Base-by-base conservation (phyloP, 2,113 vertebrate genomes). In the Phyllopteryx taeniolatus region DNA sequence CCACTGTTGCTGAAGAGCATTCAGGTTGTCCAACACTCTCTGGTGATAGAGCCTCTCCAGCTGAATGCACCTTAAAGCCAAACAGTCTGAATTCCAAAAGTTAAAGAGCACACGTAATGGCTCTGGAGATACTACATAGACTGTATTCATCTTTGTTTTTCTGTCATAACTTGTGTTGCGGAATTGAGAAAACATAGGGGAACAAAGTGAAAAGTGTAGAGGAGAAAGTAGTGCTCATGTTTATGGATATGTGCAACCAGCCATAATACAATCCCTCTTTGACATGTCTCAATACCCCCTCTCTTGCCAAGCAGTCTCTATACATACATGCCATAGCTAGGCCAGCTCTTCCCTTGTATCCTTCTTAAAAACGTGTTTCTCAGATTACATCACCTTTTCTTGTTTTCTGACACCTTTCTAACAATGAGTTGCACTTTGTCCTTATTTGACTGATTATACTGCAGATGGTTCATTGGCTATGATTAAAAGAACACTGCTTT, bases 31-130 rank as follows among this genome's bases (percentile, higher is more conserved):
- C 72, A 99, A 86, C 64, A 98, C 79, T 62, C 95, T 94, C 78
- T 98, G 94, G 49, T 98, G 97, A 85, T 99, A 99, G 15, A 96
- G 79, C 64, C 92, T 91, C 88, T 99, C 95, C 71, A 99, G 92
- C 57, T 96, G 94, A 87, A 99, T 93, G 83, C 97, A 99, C 71
- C 94, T 93, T 83, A 99, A 90, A 0, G 96, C 98, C 80, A 91
- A 91, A 85, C 96, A 95, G 90, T 96, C 98, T 99, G 91, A 87
- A 84, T 3, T 49, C 14, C 22, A 31, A 22, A 47, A 31, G 44
- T 66, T 66, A 66, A 66, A 47, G 64, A 46, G 31, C 10, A 66
- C 13, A 63, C 8, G 3, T 9, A 7, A 44, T 3, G 42, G 42
- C 42, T 22, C 10, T 65, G n/a, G 39, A 44, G 20, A 44, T 20